Evolutionary conservation across 1,140 invertebrate genomes (phyloP).

Genomic region (Drosophila lowei): DNA sequence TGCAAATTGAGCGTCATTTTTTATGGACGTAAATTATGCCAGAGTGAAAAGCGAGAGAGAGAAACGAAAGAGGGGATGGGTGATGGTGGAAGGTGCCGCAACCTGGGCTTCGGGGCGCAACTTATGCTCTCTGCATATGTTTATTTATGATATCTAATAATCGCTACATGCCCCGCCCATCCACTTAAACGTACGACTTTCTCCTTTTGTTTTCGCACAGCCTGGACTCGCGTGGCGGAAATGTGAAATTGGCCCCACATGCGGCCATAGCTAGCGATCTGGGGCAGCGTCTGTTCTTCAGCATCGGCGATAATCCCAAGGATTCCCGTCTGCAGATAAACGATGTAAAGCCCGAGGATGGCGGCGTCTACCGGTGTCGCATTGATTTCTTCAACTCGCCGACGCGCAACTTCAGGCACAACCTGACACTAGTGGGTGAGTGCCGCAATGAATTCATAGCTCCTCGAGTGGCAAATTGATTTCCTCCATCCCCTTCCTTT

Average conservation of each 20-base stretch:
- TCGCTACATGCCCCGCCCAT: constrained; percentile 57
- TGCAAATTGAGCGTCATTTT: constrained; percentile 75
- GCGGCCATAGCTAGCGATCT: constrained; percentile 90
- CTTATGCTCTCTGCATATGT: constrained; percentile 75
- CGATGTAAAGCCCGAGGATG: constrained; percentile 88
- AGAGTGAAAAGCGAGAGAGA: constrained; percentile 21
- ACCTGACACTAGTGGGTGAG: constrained; percentile 93
- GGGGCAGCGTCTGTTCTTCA: constrained; percentile 89
- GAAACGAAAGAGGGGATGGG: neutral
- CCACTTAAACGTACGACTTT: constrained; percentile 49
- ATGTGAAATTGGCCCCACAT: constrained; percentile 86
- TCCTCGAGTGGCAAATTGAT: neutral
- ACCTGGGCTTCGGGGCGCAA: constrained; percentile 40
- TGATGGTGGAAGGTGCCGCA: constrained; percentile 17
- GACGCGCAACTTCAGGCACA: constrained; percentile 92
- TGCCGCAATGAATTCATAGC: constrained; percentile 14
- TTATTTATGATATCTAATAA: constrained; percentile 81
- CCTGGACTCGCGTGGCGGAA: constrained; percentile 89
- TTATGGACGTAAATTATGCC: constrained; percentile 75
- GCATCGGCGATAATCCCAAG: constrained; percentile 87
- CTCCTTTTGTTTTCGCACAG: constrained; percentile 84
- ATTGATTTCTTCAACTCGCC: constrained; percentile 94
- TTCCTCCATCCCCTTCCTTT: neutral
- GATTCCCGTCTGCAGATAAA: constrained; percentile 89
- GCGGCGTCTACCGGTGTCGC: constrained; percentile 91